These are phyloP conservation scores for Spilosoma lubricipeda DNA, from an alignment of 2,888 invertebrate genomes.

Conservation along the genomic window DNA sequence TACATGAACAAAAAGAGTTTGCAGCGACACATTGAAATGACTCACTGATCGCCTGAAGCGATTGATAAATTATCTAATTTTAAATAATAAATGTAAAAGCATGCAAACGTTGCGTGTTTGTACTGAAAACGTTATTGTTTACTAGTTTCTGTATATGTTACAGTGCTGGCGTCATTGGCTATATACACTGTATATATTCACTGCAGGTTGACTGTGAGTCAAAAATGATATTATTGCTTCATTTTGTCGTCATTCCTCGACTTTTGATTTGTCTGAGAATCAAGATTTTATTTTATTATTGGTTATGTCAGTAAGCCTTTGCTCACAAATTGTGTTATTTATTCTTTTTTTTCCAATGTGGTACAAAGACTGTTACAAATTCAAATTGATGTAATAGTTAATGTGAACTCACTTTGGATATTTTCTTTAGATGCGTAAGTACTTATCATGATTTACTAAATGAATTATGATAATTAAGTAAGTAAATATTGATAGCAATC, in stretches of 20 bases:
- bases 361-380: conserved; percentile 64
- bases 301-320: conserved; percentile 65
- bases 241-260: conserved; percentile 68
- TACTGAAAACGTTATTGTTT: conserved; percentile 34
- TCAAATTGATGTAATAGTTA: conserved; percentile 57
- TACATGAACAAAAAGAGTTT: conserved; percentile 85
- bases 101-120: conserved; percentile 41
- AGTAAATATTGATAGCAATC: conserved; percentile 55
- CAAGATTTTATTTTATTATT: conserved; percentile 55
- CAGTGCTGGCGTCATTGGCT: conserved; percentile 26
- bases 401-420: conserved; percentile 53
- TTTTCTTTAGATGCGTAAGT: conserved; percentile 59
- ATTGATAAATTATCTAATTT: conserved; percentile 23
- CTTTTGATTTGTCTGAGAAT: conserved; percentile 57
- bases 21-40: conserved; percentile 84
- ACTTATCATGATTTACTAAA: conserved; percentile 66
- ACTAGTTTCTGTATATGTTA: conserved; percentile 27
- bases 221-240: conserved; percentile 48
- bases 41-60: conserved; percentile 73
- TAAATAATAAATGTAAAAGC: conserved; percentile 32
- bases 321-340: conserved; percentile 80
- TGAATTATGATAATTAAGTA: conserved; percentile 57
- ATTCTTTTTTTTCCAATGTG: conserved; percentile 67
- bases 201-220: conserved; percentile 41
- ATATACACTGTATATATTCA: conserved; percentile 44